These are phyloP conservation scores for Hippocampus guttulatus DNA, from an alignment of 2,113 vertebrate species.

Conservation along the genomic window DNA sequence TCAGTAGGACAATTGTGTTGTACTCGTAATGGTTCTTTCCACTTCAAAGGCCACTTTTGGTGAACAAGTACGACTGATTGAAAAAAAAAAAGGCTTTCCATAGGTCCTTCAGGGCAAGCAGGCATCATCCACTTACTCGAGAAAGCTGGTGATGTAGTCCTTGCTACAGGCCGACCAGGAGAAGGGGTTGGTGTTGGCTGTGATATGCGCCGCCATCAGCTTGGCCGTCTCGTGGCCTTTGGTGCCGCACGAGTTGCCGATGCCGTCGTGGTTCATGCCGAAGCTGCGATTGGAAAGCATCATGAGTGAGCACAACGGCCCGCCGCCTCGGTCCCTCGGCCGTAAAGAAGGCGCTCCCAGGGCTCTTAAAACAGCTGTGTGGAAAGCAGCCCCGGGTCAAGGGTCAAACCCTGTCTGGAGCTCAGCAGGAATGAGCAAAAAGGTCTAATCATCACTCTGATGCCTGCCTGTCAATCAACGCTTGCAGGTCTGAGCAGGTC, in stretches of 20 bases:
- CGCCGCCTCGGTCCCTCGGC: slow-evolving; percentile 20
- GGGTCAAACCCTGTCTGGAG: slow-evolving; percentile 72
- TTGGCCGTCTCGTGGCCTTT: slow-evolving; percentile 98
- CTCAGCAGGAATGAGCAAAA: slow-evolving; percentile 62
- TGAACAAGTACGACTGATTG: neutral
- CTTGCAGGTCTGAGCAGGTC: slow-evolving; percentile 67
- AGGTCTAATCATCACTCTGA: slow-evolving; percentile 73
- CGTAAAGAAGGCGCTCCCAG: slow-evolving; percentile 50
- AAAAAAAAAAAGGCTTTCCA: slow-evolving; percentile 1
- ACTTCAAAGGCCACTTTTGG: too few species aligned
- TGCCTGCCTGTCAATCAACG: slow-evolving; percentile 66
- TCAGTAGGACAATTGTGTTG: too few species aligned
- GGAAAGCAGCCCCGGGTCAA: slow-evolving; percentile 55
- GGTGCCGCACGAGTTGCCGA: slow-evolving; percentile 96
- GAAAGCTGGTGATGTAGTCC: slow-evolving; percentile 99
- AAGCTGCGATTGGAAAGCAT: slow-evolving; percentile 75
- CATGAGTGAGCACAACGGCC: neutral
- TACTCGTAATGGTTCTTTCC: too few species aligned
- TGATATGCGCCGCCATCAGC: slow-evolving; percentile 98
- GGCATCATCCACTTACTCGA: slow-evolving; percentile 89
- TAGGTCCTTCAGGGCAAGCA: slow-evolving; percentile 11
- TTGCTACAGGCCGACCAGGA: slow-evolving; percentile 99
- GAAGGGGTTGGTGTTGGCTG: slow-evolving; percentile 98
- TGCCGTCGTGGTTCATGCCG: slow-evolving; percentile 99
- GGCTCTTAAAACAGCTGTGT: slow-evolving; percentile 71